phyloP scores from a whole-genome alignment of 2,797 vertebrate genomes.

The Clarias pachynema region DNA sequence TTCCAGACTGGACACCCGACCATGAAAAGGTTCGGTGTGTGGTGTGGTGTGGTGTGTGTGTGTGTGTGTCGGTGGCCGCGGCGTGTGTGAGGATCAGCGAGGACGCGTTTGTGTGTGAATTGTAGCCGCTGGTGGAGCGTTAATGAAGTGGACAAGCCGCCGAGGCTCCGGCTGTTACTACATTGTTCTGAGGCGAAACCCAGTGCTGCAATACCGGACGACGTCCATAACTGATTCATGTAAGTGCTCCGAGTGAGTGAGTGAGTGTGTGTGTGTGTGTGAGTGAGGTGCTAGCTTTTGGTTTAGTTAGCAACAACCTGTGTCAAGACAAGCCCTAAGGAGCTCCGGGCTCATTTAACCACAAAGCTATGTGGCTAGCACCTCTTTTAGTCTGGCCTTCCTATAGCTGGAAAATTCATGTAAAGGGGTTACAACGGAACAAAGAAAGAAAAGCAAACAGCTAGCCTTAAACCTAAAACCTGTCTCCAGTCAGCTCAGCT shows the following conservation, averaged over 20 bases:
- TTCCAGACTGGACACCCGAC: constrained; percentile 18
- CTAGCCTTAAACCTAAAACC: not conserved
- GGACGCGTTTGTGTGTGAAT: constrained; percentile 37
- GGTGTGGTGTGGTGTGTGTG: not conserved
- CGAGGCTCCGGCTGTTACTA: constrained; percentile 48
- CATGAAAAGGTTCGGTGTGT: constrained; percentile 44
- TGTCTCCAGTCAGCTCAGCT: not conserved
- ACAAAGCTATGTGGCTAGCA: constrained; percentile 37
- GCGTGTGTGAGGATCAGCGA: constrained; percentile 42
- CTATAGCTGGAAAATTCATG: not conserved
- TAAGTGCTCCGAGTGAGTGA: constrained; percentile 38
- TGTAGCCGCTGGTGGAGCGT: constrained; percentile 45
- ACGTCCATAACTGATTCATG: constrained; percentile 61
- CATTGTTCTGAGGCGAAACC: constrained; percentile 51
- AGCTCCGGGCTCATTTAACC: constrained; percentile 13
- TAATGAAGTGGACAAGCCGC: constrained; percentile 56
- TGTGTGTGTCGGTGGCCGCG: constrained; percentile 12
- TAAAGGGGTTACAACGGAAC: not conserved
- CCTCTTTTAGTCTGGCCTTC: not conserved
- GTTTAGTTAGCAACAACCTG: constrained; percentile 43
- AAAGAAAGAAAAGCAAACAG: not conserved
- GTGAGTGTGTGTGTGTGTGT: not conserved
- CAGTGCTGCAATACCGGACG: constrained; percentile 59
- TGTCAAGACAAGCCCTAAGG: constrained; percentile 14
- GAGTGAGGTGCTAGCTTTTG: not conserved